These are phyloP conservation scores for Pandemis cinnamomeana DNA, from an alignment of 2,888 invertebrate species.

Conservation along the genomic window DNA sequence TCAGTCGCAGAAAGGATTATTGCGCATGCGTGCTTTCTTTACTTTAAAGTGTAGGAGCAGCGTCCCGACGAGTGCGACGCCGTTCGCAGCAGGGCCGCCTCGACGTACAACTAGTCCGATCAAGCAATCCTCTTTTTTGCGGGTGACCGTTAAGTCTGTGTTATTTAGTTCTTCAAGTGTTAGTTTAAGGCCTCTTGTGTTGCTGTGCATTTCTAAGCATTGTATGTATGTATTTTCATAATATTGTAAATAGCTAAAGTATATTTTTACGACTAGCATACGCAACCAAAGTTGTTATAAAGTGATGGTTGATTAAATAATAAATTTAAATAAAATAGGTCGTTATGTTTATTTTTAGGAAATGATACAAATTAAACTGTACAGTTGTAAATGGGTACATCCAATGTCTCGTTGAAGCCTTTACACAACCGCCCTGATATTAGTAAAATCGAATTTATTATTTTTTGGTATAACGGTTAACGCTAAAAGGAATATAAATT, in stretches of 20 bases:
- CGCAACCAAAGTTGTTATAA: conserved; percentile 86
- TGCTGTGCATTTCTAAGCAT: conserved; percentile 84
- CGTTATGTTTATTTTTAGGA: conserved; percentile 81
- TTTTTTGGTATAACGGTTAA: conserved; percentile 67
- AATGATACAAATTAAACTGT: conserved; percentile 70
- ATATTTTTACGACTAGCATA: conserved; percentile 85
- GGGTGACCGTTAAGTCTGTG: conserved; percentile 79
- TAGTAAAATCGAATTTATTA: conserved; percentile 77
- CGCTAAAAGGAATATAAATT: conserved; percentile 49
- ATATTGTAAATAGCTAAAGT: conserved; percentile 83
- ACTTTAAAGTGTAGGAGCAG: not conserved
- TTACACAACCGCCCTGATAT: conserved; percentile 82
- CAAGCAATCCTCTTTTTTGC: conserved; percentile 68
- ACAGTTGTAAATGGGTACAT: conserved; percentile 70
- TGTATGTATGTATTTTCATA: conserved; percentile 86
- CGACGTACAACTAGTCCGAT: conserved; percentile 55
- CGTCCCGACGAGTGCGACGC: not conserved
- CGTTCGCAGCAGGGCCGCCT: not conserved
- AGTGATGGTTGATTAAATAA: conserved; percentile 85
- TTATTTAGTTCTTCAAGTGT: conserved; percentile 80
- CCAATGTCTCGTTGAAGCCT: conserved; percentile 74
- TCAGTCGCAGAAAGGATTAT: conserved; percentile 72
- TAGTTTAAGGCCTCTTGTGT: conserved; percentile 80
- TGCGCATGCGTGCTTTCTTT: conserved; percentile 49
- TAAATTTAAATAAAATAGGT: conserved; percentile 81